Conservation (phyloP, 1,140 invertebrate species). For the Tetragonula clypearis region DNA sequence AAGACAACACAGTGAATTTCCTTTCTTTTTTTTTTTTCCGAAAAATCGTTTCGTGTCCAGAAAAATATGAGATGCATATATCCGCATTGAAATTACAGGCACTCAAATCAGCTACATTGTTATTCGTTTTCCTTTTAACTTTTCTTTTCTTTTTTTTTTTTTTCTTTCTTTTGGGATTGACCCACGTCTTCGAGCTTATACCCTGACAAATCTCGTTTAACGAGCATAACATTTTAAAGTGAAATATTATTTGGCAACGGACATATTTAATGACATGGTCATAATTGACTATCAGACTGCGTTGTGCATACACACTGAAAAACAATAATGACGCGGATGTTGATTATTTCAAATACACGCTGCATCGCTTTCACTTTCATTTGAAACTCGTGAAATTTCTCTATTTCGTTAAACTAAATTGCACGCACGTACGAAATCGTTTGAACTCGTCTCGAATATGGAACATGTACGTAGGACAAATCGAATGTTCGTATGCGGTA, state of each 20-base stretch:
- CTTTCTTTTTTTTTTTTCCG: background rate
- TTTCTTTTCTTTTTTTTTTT: background rate
- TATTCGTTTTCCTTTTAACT: slow-evolving; percentile 1
- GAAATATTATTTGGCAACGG: slow-evolving; percentile 58
- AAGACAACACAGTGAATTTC: slow-evolving; percentile 33
- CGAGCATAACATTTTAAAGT: slow-evolving; percentile 54
- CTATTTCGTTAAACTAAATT: background rate
- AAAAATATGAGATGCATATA: slow-evolving; percentile 68
- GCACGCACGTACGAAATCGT: background rate
- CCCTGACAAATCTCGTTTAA: slow-evolving; percentile 51
- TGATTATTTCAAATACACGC: background rate
- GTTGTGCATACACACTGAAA: background rate
- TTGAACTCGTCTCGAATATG: background rate
- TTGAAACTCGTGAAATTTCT: background rate
- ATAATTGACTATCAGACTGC: slow-evolving; percentile 68
- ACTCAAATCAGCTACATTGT: slow-evolving; percentile 72
- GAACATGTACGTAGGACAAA: background rate
- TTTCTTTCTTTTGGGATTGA: slow-evolving; percentile 29
- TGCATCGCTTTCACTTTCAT: background rate
- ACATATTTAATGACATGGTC: slow-evolving; percentile 53
- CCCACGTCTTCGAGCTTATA: slow-evolving; percentile 62
- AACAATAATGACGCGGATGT: background rate
- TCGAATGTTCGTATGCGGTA: background rate
- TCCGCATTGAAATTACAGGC: slow-evolving; percentile 66
- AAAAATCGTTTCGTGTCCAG: slow-evolving; percentile 46